Evolutionary conservation across 2,797 vertebrate genomes (phyloP).

Genomic region (Alca torda): DNA sequence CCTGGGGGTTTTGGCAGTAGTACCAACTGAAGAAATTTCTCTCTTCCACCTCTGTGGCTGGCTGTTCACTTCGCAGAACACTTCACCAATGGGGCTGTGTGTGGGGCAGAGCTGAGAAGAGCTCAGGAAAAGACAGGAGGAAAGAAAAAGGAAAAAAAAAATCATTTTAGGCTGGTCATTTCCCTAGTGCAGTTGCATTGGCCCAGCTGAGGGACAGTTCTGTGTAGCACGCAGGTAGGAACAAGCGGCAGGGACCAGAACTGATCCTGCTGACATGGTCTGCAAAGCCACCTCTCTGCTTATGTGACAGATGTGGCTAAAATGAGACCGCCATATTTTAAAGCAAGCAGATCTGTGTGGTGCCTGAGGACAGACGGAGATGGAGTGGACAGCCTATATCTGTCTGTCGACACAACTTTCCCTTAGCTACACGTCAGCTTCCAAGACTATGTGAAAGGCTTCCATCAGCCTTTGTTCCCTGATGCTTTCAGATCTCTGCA

Average conservation of each 20-base stretch:
- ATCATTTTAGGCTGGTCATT: not conserved
- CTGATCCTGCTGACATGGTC: not conserved
- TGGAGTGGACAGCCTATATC: rapidly evolving
- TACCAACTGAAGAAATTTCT: not conserved
- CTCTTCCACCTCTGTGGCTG: not conserved
- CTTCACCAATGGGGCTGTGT: not conserved
- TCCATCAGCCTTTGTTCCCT: not conserved
- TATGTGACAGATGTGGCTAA: not conserved
- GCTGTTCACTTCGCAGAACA: not conserved
- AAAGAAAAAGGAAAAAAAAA: not conserved
- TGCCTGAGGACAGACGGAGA: not conserved
- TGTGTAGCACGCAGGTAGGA: not conserved
- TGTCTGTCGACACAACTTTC: not conserved
- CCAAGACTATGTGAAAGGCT: not conserved
- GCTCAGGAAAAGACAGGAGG: not conserved
- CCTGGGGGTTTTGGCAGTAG: not conserved
- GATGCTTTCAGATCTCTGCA: slow-evolving; percentile 78
- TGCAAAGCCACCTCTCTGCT: not conserved
- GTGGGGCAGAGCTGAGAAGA: not conserved
- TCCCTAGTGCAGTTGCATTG: not conserved
- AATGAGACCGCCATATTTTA: not conserved
- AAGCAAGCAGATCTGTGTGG: not conserved
- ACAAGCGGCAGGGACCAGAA: not conserved
- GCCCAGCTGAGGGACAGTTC: not conserved
- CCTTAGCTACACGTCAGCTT: rapidly evolving